Percentiles rank a stretch among this genome's conserved stretches.
Conservation (phyloP, 2,113 vertebrate species). For the Hymenochirus boettgeri region DNA sequence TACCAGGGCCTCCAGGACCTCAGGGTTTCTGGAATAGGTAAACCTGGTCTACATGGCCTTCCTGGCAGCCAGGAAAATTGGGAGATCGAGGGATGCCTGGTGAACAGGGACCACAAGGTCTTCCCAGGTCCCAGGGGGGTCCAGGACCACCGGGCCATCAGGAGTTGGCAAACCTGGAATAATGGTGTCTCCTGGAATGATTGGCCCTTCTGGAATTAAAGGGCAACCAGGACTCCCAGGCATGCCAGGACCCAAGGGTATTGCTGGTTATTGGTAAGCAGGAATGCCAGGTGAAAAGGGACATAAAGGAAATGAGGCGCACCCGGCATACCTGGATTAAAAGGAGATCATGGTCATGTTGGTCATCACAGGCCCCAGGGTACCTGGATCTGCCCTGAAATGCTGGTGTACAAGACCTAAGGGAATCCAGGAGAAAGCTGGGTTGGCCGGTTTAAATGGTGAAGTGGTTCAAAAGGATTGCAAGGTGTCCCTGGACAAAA, state of each 20-base stretch:
- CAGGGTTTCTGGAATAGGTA: slow-evolving; percentile 81
- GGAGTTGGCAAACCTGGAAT: slow-evolving; percentile 63
- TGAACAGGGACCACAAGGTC: slow-evolving; percentile 68
- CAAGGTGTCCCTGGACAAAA: too few species aligned
- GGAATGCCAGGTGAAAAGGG: slow-evolving; percentile 71
- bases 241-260: slow-evolving; percentile 73
- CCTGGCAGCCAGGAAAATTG: slow-evolving; percentile 84
- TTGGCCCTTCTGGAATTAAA: slow-evolving; percentile 73
- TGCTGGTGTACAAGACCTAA: too few species aligned
- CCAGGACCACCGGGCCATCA: slow-evolving; percentile 61
- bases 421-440: too few species aligned
- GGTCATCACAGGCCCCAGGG: too few species aligned
- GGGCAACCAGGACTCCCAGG: slow-evolving; percentile 79
- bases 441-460: too few species aligned
- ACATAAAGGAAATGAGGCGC: slow-evolving; percentile 65
- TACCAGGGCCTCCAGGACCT: slow-evolving; percentile 70
- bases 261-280: slow-evolving; percentile 71
- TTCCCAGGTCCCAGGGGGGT: slow-evolving; percentile 72
- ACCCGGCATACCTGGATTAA: slow-evolving; percentile 65
- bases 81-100: slow-evolving; percentile 83
- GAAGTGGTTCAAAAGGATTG: too few species aligned
- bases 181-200: too few species aligned
- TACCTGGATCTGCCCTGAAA: too few species aligned
- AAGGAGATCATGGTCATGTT: too few species aligned
- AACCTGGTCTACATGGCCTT: slow-evolving; percentile 74